Conservation (phyloP, 2,797 vertebrate genomes). For the Pipistrellus kuhlii region DNA sequence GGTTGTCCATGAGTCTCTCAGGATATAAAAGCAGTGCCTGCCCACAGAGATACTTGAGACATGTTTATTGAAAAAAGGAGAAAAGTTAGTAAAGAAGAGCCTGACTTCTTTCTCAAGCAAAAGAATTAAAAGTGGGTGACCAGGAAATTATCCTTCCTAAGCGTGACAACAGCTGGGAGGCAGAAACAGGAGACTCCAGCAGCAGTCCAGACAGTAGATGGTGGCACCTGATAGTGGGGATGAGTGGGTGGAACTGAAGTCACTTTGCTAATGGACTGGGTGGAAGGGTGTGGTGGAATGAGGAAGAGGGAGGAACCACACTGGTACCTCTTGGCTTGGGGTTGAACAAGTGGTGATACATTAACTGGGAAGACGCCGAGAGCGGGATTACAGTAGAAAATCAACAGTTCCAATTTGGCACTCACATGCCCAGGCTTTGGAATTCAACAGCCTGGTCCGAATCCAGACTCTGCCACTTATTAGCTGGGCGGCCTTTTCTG, state of each 20-base stretch:
- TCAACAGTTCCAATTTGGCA: neutral
- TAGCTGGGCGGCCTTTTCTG: neutral
- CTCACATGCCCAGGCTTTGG: neutral
- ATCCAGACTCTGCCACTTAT: neutral
- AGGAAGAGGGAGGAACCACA: neutral
- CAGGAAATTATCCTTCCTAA: neutral
- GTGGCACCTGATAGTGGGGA: neutral
- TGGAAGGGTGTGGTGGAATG: neutral
- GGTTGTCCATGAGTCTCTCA: neutral
- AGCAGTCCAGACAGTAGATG: neutral
- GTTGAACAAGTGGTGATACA: neutral
- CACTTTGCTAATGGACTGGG: neutral
- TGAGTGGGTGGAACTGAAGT: neutral
- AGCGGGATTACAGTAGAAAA: neutral
- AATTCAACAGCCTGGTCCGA: neutral
- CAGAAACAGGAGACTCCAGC: neutral
- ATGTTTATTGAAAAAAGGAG: neutral
- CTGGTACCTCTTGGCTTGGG: neutral
- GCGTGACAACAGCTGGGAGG: neutral
- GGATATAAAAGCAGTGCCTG: neutral
- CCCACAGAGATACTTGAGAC: neutral
- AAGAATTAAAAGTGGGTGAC: neutral
- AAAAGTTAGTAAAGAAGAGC: neutral
- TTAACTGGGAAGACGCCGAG: neutral
- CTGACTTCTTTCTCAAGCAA: neutral